These are phyloP conservation scores for Pelochelys cantorii DNA, from an alignment of 2,797 vertebrate genomes.

Conservation along the genomic window DNA sequence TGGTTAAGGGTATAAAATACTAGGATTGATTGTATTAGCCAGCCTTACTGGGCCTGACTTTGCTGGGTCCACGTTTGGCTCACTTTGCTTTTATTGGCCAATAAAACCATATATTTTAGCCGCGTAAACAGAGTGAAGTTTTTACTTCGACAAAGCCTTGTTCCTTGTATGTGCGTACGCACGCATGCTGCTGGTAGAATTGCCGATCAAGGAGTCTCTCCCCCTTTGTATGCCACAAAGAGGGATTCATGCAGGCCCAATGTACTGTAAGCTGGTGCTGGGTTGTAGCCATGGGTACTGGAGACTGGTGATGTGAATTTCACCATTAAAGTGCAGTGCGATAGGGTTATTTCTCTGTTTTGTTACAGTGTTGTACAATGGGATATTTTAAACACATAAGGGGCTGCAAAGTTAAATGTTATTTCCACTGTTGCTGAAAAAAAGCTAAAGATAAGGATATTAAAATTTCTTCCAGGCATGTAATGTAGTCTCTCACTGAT, in stretches of 20 bases:
- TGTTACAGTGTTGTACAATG: background rate
- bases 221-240: background rate
- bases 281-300: background rate
- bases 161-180: background rate
- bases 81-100: no score
- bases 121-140: no score
- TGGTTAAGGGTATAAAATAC: no score
- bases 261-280: background rate
- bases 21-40: no score
- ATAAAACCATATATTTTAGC: no score
- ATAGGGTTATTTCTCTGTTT: background rate
- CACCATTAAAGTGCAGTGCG: background rate
- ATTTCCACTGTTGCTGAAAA: background rate
- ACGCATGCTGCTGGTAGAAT: background rate
- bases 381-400: conserved; percentile 26
- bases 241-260: background rate
- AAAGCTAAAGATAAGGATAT: background rate
- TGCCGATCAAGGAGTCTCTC: background rate
- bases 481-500: background rate
- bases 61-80: no score
- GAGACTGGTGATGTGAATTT: background rate
- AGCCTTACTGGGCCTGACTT: no score
- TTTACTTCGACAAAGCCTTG: no score
- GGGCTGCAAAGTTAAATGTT: conserved; percentile 31
- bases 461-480: background rate